phyloP scores from a whole-genome alignment of 2,113 vertebrate species.

The Loxodonta africana region DNA sequence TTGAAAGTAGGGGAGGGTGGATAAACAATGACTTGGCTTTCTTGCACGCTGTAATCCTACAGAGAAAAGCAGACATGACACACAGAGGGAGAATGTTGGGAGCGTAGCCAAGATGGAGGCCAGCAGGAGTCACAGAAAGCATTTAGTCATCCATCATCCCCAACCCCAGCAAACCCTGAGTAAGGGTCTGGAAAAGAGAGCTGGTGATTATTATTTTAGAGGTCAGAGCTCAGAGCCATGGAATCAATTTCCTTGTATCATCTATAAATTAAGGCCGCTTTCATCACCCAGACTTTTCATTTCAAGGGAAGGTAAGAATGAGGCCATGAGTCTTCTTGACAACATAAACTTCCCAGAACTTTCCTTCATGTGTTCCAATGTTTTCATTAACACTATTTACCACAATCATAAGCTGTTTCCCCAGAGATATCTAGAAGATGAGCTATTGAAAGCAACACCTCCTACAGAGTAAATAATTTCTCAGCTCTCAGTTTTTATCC shows the following conservation, averaged over 20 bases:
- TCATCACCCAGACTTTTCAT: constrained; percentile 35
- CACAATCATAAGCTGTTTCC: not conserved
- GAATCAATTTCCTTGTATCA: constrained; percentile 4
- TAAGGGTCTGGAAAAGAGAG: not conserved
- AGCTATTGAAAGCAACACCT: constrained; percentile 28
- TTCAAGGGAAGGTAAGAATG: constrained; percentile 58
- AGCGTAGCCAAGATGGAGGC: not conserved
- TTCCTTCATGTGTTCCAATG: constrained; percentile 50
- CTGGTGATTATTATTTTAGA: not conserved
- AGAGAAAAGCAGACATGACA: not conserved
- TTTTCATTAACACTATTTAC: constrained; percentile 32
- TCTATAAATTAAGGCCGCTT: constrained; percentile 41
- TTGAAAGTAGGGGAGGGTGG: not conserved
- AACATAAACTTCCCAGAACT: constrained; percentile 66
- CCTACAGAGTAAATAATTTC: constrained; percentile 28
- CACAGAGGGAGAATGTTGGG: not conserved
- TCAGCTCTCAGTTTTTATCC: constrained; percentile 18
- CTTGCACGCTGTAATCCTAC: not conserved
- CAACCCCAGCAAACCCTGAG: not conserved
- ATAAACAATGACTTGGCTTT: constrained; percentile 20
- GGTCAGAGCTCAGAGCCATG: not conserved
- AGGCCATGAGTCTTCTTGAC: constrained; percentile 39
- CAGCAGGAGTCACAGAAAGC: not conserved
- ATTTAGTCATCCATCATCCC: not conserved
- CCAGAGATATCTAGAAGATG: constrained; percentile 42